Evolutionary conservation across 2,797 vertebrate genomes (phyloP).

Genomic region (Sebastes glaucus): DNA sequence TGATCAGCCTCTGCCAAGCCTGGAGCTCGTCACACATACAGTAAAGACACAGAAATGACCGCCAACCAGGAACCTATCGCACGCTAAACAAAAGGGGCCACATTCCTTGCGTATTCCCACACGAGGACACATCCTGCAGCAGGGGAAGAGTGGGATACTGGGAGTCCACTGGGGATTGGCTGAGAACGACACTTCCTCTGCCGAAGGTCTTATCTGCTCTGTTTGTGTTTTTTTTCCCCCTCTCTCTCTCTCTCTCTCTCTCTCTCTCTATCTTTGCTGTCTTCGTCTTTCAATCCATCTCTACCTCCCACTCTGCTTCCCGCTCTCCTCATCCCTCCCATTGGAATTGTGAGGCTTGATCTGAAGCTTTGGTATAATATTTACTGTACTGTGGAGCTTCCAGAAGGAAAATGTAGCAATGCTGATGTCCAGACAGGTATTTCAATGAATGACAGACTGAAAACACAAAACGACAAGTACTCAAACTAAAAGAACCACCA

Average conservation of each 20-base stretch:
- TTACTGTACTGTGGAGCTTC: slow-evolving; percentile 1
- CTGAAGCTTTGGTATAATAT: slow-evolving; percentile 39
- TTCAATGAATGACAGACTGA: slow-evolving; percentile 3
- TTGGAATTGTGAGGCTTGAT: slow-evolving; percentile 42
- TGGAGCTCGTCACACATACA: slow-evolving; percentile 67
- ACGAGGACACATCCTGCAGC: slow-evolving; percentile 80
- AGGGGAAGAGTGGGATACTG: slow-evolving; percentile 74
- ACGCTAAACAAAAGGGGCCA: slow-evolving; percentile 80
- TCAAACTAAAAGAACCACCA: not conserved
- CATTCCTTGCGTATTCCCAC: slow-evolving; percentile 85
- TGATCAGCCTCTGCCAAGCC: slow-evolving; percentile 71
- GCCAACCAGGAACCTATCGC: slow-evolving; percentile 74
- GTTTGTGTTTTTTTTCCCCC: slow-evolving; percentile 61
- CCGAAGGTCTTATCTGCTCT: slow-evolving; percentile 77
- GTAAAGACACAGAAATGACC: slow-evolving; percentile 65
- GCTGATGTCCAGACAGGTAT: slow-evolving; percentile 30
- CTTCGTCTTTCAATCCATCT: slow-evolving; percentile 64
- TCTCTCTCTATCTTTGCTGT: slow-evolving; percentile 48
- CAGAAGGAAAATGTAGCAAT: slow-evolving; percentile 5
- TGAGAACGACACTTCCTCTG: slow-evolving; percentile 80
- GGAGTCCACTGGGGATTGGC: slow-evolving; percentile 73
- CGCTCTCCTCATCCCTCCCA: slow-evolving; percentile 43
- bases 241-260: slow-evolving; percentile 48
- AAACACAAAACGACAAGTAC: not conserved
- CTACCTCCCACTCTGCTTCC: slow-evolving; percentile 55